Percentiles rank a stretch among this genome's conserved stretches.
Conservation (phyloP, 2,888 invertebrate genomes). For the Hyposoter dolosus region DNA sequence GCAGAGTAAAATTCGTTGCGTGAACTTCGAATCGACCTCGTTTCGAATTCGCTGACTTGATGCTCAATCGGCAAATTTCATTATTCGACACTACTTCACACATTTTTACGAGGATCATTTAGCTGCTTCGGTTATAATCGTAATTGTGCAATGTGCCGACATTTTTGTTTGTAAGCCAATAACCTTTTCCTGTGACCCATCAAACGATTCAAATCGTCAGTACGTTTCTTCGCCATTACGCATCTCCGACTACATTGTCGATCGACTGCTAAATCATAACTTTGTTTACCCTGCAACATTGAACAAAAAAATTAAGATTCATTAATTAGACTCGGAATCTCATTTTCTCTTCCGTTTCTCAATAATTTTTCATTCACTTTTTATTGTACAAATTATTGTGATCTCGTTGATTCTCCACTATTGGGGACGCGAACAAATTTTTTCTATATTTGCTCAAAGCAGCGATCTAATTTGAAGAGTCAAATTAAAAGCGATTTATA, state of each 20-base stretch:
- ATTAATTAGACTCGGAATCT: not conserved
- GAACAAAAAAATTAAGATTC: not conserved
- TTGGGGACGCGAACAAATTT: too few species aligned
- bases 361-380: not conserved
- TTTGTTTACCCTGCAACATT: constrained; percentile 40
- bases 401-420: too few species aligned
- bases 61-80: constrained; percentile 15
- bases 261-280: not conserved
- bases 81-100: not conserved
- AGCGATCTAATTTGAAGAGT: not conserved
- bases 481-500: not conserved
- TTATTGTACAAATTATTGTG: not conserved
- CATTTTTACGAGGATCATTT: constrained; percentile 11
- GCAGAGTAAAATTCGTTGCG: constrained; percentile 28
- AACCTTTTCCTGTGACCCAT: constrained; percentile 64
- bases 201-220: constrained; percentile 56
- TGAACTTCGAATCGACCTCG: constrained; percentile 52
- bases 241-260: not conserved
- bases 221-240: constrained; percentile 5
- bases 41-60: constrained; percentile 57
- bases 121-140: not conserved
- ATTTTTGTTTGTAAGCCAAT: constrained; percentile 55
- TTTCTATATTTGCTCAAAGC: too few species aligned
- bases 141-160: constrained; percentile 33
- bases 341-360: not conserved